Conservation (phyloP, 2,888 invertebrate genomes). For the Parnassius orleans region DNA sequence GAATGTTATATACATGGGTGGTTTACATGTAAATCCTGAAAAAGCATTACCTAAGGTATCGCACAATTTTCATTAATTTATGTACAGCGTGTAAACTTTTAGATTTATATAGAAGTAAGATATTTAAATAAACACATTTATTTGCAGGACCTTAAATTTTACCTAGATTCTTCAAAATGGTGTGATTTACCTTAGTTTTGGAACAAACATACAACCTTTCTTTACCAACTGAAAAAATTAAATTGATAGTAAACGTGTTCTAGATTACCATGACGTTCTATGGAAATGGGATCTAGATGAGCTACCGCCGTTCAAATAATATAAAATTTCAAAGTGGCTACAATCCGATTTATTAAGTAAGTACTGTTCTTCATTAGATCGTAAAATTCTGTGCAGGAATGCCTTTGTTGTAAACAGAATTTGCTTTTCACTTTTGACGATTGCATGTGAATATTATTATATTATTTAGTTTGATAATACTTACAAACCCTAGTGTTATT, state of each 20-base stretch:
- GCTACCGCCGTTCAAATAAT: slow-evolving; percentile 42
- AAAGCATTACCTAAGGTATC: slow-evolving; percentile 54
- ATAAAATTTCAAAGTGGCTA: slow-evolving; percentile 51
- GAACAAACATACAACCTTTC: slow-evolving; percentile 45
- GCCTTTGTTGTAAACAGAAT: too few species aligned
- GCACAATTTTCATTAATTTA: not conserved
- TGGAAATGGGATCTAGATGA: slow-evolving; percentile 52
- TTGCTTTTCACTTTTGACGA: too few species aligned
- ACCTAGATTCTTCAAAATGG: slow-evolving; percentile 47
- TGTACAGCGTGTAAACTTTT: not conserved
- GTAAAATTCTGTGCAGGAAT: too few species aligned
- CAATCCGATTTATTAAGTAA: slow-evolving; percentile 46
- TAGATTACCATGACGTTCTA: slow-evolving; percentile 47
- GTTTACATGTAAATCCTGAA: slow-evolving; percentile 48
- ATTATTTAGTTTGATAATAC: not conserved
- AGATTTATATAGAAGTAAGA: not conserved
- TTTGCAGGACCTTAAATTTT: slow-evolving; percentile 44
- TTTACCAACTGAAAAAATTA: slow-evolving; percentile 40
- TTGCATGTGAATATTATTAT: not conserved
- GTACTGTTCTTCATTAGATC: slow-evolving; percentile 23
- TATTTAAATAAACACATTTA: not conserved
- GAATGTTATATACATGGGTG: slow-evolving; percentile 55
- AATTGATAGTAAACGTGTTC: slow-evolving; percentile 43
- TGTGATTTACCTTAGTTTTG: slow-evolving; percentile 54
- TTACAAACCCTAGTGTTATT: not conserved